Conservation (phyloP, 2,888 invertebrate species). For the Drosophila prostipennis region DNA sequence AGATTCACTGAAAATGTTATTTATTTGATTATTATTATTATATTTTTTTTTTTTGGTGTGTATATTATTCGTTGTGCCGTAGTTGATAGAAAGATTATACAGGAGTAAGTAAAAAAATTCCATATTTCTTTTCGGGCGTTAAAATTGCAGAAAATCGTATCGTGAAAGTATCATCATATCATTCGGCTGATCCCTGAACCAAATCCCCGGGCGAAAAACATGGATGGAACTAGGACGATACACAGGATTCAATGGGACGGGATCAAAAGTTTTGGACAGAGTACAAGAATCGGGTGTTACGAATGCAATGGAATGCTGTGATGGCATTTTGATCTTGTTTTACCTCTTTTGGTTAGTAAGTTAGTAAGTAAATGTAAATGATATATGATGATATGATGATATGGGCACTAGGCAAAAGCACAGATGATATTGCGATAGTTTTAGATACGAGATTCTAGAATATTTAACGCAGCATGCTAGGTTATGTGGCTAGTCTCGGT, state of each 20-base stretch:
- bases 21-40: slow-evolving; percentile 11
- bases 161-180: slow-evolving; percentile 72
- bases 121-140: slow-evolving; percentile 70
- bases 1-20: slow-evolving; percentile 26
- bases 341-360: not conserved
- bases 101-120: slow-evolving; percentile 4
- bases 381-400: not conserved
- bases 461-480: slow-evolving; percentile 79
- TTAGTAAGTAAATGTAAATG: not conserved
- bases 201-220: not conserved
- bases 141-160: slow-evolving; percentile 84
- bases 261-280: not conserved
- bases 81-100: slow-evolving; percentile 31
- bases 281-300: slow-evolving; percentile 9
- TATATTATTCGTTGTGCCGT: slow-evolving; percentile 48
- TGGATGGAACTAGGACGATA: slow-evolving; percentile 19
- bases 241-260: slow-evolving; percentile 15
- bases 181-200: slow-evolving; percentile 10
- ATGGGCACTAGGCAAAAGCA: slow-evolving; percentile 32
- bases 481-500: slow-evolving; percentile 53
- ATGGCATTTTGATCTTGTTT: not conserved
- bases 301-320: slow-evolving; percentile 4
- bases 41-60: not conserved
- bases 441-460: slow-evolving; percentile 83
- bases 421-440: slow-evolving; percentile 61